Base-by-base conservation (phyloP, 2,888 invertebrate species). In the Melikaiella ostensackeni region DNA sequence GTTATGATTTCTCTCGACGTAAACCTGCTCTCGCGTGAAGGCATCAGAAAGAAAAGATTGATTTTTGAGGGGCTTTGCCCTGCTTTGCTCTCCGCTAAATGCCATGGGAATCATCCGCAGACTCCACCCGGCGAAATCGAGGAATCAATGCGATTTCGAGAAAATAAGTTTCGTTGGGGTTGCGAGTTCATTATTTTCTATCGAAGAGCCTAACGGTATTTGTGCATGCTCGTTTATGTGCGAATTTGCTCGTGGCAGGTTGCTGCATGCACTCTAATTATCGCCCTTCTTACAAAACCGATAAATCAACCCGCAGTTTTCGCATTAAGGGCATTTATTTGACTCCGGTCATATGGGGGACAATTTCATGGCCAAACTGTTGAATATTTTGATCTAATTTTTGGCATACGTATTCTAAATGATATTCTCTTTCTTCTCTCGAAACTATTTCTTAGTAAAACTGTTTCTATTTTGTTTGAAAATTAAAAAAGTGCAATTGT, bases 151-250 rank as follows among this genome's bases (percentile, higher is more conserved):
- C 42, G 16, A 42, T 64, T 64, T 64, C 21, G 42, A 42, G 64
- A 64, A 64, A 64, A 64, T 64, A 64, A 24, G 64, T 64, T 64
- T 42, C 24, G 64, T 64, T 64, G 24, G 42, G 64, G 64, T 64
- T 64, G 64, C 38, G 13, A 24, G 38, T 64, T 64, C 64, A 64
- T 64, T 64, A 64, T 64, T 64, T 64, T 24, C 42, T 21, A 42
- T 64, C 64, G 16, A 24, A 24, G 6, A 64, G n/a, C 1, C 24
- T 64, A 42, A 42, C 42, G 38, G 64, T 42, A 42, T 42, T 64
- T 24, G 42, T 24, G 3, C 35, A 38, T 38, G 42, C 38, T 64
- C 64, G 35, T 64, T 64, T 64, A 64, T 35, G 21, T 64, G 64
- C 24, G 35, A 64, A 64, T 64, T 42, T 7, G 13, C 38, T 42